A percentile compares a stretch with the other conserved stretches of the same genome.
These are phyloP conservation scores for Chaenocephalus aceratus DNA, from an alignment of 2,113 vertebrate species.

Conservation along the genomic window DNA sequence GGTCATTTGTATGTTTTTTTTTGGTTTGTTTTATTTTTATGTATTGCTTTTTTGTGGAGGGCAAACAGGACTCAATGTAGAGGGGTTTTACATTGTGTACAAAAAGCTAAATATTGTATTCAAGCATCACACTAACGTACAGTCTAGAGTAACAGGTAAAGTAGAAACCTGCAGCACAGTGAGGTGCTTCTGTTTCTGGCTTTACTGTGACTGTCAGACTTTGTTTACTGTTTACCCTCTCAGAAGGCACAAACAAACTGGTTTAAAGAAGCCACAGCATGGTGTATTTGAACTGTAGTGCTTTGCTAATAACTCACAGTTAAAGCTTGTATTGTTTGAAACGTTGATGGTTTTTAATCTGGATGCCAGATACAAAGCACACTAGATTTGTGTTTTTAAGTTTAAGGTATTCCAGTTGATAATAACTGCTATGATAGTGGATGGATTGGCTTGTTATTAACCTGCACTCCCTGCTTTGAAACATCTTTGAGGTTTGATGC, in stretches of 20 bases:
- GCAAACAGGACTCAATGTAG: conserved; percentile 65
- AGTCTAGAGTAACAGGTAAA: conserved; percentile 33
- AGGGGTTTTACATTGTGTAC: conserved; percentile 61
- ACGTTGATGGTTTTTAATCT: conserved; percentile 42
- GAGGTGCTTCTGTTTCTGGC: conserved; percentile 22
- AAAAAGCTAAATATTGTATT: conserved; percentile 60
- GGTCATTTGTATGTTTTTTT: conserved; percentile 59
- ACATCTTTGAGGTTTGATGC: conserved; percentile 31
- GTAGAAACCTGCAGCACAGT: conserved; percentile 36
- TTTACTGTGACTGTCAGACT: conserved; percentile 34
- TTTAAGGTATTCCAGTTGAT: conserved; percentile 40
- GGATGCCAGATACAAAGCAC: conserved; percentile 30
- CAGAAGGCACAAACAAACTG: conserved; percentile 42
- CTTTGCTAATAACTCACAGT: conserved; percentile 39
- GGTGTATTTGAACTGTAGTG: conserved; percentile 44
- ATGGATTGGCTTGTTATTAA: conserved; percentile 64
- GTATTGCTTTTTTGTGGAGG: conserved; percentile 54
- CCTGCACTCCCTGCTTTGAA: conserved; percentile 46
- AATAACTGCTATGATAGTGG: conserved; percentile 40
- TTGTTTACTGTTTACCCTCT: conserved; percentile 38
- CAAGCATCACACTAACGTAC: conserved; percentile 55
- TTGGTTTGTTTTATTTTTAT: conserved; percentile 42
- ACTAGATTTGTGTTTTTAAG: conserved; percentile 15
- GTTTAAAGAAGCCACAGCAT: conserved; percentile 32
- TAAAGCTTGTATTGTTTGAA: conserved; percentile 41